Evolutionary conservation across 2,888 invertebrate genomes (phyloP).

Genomic region (Maniola hyperantus): DNA sequence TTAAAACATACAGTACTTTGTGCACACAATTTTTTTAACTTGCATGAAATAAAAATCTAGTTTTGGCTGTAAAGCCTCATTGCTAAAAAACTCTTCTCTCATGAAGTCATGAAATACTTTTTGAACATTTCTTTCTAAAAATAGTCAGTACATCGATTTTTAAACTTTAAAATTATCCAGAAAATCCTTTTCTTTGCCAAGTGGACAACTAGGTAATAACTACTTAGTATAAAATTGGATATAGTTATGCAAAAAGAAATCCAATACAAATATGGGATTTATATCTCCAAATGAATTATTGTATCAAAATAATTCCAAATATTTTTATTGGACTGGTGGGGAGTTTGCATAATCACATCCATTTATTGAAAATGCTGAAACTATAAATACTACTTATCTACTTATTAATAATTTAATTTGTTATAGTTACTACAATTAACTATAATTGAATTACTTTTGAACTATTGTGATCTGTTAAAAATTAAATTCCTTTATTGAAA

Average conservation of each 20-base stretch:
- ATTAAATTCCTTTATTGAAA: constrained; percentile 34
- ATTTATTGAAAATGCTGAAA: neutral
- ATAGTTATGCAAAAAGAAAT: constrained; percentile 4
- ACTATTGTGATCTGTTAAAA: constrained; percentile 38
- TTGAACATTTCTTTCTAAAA: too few relatives aligned
- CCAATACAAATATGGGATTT: neutral
- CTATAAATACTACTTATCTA: neutral
- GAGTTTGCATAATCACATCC: neutral
- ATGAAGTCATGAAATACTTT: too few relatives aligned
- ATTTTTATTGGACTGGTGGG: neutral
- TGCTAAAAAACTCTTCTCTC: neutral
- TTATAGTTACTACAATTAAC: constrained; percentile 21
- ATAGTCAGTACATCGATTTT: too few relatives aligned
- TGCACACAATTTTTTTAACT: neutral
- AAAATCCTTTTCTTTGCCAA: neutral
- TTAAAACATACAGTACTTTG: neutral
- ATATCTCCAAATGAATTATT: neutral
- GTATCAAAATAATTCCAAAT: neutral
- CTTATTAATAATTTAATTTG: constrained; percentile 12
- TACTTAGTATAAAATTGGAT: too few relatives aligned
- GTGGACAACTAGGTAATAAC: neutral
- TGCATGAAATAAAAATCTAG: neutral
- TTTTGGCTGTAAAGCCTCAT: neutral
- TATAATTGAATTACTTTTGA: constrained; percentile 28
- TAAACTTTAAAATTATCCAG: too few relatives aligned